phyloP scores from a whole-genome alignment of 2,113 vertebrate genomes.

The Reinhardtius hippoglossoides region DNA sequence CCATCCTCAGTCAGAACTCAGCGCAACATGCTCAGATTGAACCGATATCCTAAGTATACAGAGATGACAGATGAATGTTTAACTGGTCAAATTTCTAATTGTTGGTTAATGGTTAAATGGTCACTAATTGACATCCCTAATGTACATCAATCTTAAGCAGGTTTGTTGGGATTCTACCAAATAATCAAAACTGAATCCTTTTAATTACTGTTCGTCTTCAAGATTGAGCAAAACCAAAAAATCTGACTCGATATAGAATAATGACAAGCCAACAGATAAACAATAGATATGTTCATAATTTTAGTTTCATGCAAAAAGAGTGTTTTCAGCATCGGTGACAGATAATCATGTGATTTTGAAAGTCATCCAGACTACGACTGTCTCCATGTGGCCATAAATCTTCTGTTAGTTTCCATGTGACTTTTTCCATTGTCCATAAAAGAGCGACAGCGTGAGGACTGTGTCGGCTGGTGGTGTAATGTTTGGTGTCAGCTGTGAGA shows the following conservation, averaged over 20 bases:
- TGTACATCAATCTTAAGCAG: too few species aligned
- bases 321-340: too few species aligned
- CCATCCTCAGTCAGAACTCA: too few species aligned
- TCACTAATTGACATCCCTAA: too few species aligned
- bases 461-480: conserved; percentile 2
- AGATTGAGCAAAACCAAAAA: neutral
- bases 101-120: too few species aligned
- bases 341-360: neutral
- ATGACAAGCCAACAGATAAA: neutral
- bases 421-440: neutral
- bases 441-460: neutral
- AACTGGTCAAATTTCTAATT: too few species aligned
- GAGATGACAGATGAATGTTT: too few species aligned
- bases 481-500: conserved; percentile 43
- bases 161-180: too few species aligned
- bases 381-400: conserved; percentile 2
- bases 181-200: neutral
- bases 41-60: too few species aligned
- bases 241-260: neutral
- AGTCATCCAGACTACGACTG: neutral
- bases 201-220: neutral
- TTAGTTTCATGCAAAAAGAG: neutral
- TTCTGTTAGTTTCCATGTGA: neutral
- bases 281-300: neutral
- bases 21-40: too few species aligned